Evolutionary conservation across 2,113 vertebrate species (phyloP).

Genomic region (Nycticebus coucang): DNA sequence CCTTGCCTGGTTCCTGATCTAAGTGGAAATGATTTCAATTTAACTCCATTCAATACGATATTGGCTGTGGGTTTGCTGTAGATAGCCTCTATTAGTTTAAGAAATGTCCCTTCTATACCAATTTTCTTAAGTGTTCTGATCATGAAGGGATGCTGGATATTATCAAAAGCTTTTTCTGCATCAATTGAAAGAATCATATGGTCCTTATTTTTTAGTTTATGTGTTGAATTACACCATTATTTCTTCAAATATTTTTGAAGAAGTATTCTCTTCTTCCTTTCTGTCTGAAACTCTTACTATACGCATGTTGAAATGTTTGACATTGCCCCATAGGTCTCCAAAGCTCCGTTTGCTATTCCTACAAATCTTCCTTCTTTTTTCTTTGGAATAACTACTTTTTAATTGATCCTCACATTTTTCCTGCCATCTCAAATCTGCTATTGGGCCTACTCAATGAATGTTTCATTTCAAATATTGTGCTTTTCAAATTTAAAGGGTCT

Average conservation of each 20-base stretch:
- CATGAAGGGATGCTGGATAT: no score
- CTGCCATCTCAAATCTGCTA: not conserved
- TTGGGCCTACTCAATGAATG: not conserved
- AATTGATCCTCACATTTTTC: not conserved
- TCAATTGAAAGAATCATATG: no score
- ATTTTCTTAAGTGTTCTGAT: no score
- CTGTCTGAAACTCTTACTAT: not conserved
- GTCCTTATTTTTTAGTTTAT: no score
- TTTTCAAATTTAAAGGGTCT: conserved; percentile 46
- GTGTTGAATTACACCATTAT: no score
- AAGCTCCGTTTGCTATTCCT: not conserved
- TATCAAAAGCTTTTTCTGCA: no score
- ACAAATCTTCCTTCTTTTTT: not conserved
- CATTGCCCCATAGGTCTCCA: not conserved
- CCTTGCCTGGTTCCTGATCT: no score
- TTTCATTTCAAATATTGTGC: not conserved
- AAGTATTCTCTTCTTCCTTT: not conserved
- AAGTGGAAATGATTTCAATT: no score
- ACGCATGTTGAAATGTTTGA: not conserved
- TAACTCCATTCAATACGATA: no score
- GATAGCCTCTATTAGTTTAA: no score
- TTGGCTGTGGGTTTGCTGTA: no score
- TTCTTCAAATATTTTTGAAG: not conserved
- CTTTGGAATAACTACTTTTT: not conserved
- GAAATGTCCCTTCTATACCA: no score